A percentile compares a stretch with the other conserved stretches of the same genome.
These are phyloP conservation scores for Andrena minutula DNA, from an alignment of 2,888 invertebrate species.

Conservation along the genomic window DNA sequence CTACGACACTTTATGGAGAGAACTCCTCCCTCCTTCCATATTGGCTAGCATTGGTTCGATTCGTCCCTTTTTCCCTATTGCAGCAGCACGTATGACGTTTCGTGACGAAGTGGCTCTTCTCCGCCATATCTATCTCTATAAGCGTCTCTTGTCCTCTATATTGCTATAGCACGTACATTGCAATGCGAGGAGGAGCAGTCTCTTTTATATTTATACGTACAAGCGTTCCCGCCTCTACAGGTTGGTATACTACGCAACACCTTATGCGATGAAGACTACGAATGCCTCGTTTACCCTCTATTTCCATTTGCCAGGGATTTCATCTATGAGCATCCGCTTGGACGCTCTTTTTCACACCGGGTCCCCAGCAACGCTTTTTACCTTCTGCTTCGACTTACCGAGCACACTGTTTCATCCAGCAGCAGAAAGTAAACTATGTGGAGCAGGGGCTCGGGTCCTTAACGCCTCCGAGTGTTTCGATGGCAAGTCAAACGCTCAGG, in stretches of 20 bases:
- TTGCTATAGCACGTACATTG: background rate
- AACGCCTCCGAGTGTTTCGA: no score
- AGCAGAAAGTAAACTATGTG: no score
- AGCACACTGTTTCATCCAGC: no score
- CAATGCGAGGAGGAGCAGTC: constrained; percentile 4
- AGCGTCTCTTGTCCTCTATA: background rate
- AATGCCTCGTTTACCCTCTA: constrained; percentile 5
- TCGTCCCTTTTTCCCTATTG: constrained; percentile 1
- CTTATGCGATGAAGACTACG: background rate
- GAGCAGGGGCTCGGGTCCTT: no score
- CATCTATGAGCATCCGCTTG: background rate
- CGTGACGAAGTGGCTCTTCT: constrained; percentile 6
- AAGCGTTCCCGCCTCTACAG: no score
- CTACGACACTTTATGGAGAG: constrained; percentile 7
- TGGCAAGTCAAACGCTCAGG: no score
- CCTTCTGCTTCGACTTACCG: no score
- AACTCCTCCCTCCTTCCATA: constrained; percentile 3
- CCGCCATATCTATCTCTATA: constrained; percentile 20
- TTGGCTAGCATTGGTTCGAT: constrained; percentile 1
- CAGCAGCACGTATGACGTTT: constrained; percentile 6
- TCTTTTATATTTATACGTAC: constrained; percentile 8
- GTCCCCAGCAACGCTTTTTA: no score
- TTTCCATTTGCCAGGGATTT: background rate
- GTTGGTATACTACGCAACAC: constrained; percentile 10
- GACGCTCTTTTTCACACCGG: no score